Base-by-base conservation (phyloP, 2,113 vertebrate species). In the Periophthalmodon schlosseri region DNA sequence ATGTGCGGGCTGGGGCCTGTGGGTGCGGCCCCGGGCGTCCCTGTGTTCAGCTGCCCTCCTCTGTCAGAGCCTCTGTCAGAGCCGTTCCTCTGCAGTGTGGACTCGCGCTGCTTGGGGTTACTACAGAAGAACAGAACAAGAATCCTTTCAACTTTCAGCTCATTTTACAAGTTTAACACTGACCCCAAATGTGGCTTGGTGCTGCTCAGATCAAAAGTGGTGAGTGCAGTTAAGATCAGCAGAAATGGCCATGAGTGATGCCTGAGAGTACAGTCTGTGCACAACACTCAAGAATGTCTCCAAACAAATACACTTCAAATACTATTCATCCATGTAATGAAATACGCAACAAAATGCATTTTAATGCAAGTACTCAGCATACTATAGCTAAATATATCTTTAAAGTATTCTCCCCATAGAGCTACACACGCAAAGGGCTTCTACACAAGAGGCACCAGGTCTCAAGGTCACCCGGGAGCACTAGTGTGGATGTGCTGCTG, bases 1-100 rank as follows among this genome's bases (percentile, higher is more conserved):
- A 95, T 87, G 8, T 97, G 96, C 20, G 97, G 97, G 85, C 98
- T 99, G 33, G 96, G 96, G 8, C 96, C 96, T 85, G 88, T 89
- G 5, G 96, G 90, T 0, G 94, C 90, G 0, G 81, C 82, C 70
- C 93, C 94, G 0, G 91, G 72, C 20, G 86, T 87, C 79, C 79
- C 93, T 0, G 86, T 79, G 0, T 85, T 85, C 64, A 95, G 93
- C 89, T 96, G 96, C 28, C 90, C 92, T 8, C 39, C 39, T 44
- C 39, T 9, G 39, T 44, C 39, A 10, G 39, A 44, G 39, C 87
- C 44, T 54, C 79, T 85, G 39, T 65, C 36, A 78, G 88, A 87
- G 0, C 95, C 95, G 0, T 95, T 97, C 79, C 94, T 95, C 77
- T 95, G 90, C 0, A 83, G 84, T 21, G 93, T 93, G 5, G 90